Evolutionary conservation across 2,888 invertebrate species (phyloP), one percentile per base, ranked within the genome.

Genomic region (Sphaerophoria taeniata): DNA sequence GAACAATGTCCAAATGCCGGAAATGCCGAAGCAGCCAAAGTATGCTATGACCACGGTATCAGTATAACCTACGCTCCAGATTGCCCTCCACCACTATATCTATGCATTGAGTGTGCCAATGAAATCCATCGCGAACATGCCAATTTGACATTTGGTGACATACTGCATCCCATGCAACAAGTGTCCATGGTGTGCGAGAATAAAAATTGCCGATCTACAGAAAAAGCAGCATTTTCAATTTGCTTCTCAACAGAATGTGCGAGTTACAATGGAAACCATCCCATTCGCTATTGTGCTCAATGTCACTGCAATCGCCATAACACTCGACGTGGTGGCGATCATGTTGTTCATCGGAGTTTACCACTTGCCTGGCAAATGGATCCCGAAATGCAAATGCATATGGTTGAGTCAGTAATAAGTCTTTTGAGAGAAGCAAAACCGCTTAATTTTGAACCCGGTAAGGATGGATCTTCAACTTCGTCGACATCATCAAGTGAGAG

Each of bases 221-320:
- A 98, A 88, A 98, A 98, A 92, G 95, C 97, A 3, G 98, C 99
- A 0, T 96, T 98, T 85, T 97, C 98, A 9, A 98, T 99, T 63
- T 99, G 99, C 91, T 99, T 99, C 92, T 97, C 98, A 0, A 96
- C 96, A 60, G 99, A 99, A 91, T 99, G 99, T 91, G 98, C 98
- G 51, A 97, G 97, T 90, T 97, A 97, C 90, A 99, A 99, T 91
- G 97, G 98, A 39, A 98, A 98, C 91, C 97, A 98, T 90, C 99
- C 99, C 1, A 98, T 99, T 86, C 95, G 99, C 61, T 98, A 97
- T 91, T 98, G 98, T 91, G 94, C 95, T 88, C 97, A 97, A 89
- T 98, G 98, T 90, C 97, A 98, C 92, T 96, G 96, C 89, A 96
- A 96, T 91, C 94, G 97, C 0, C 98, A 98, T 92, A 97, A 97